Evolutionary conservation across 1,140 invertebrate genomes (phyloP).

Genomic region (Aphaenogaster floridana): DNA sequence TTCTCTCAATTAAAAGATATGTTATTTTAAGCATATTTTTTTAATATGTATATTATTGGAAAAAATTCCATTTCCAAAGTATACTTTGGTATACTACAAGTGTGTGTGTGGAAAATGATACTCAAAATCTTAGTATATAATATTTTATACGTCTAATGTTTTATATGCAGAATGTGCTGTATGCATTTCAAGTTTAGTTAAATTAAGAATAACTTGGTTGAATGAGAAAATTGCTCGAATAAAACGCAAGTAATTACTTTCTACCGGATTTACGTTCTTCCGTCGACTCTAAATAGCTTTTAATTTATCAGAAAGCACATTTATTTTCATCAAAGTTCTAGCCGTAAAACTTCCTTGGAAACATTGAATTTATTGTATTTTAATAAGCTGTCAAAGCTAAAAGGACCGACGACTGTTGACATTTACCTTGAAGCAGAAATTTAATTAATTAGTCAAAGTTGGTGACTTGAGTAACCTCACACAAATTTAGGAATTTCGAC

Average conservation of each 20-base stretch:
- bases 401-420: slow-evolving; percentile 33
- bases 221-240: slow-evolving; percentile 44
- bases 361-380: slow-evolving; percentile 59
- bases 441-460: slow-evolving; percentile 73
- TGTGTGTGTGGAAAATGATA: neutral
- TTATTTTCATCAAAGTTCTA: slow-evolving; percentile 53
- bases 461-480: slow-evolving; percentile 44
- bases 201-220: slow-evolving; percentile 30
- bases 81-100: neutral
- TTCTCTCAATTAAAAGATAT: neutral
- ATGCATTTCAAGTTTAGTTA: slow-evolving; percentile 14
- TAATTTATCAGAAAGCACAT: slow-evolving; percentile 56
- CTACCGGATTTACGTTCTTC: slow-evolving; percentile 44
- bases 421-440: slow-evolving; percentile 51
- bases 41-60: neutral
- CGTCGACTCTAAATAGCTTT: slow-evolving; percentile 45
- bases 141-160: neutral
- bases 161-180: neutral
- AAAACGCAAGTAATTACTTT: slow-evolving; percentile 52
- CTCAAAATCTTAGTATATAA: neutral
- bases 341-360: slow-evolving; percentile 27
- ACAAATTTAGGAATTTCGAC: slow-evolving; percentile 53
- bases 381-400: slow-evolving; percentile 58
- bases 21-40: neutral
- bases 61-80: neutral